Base-by-base conservation (phyloP, 1,140 invertebrate genomes). In the Linepithema humile region DNA sequence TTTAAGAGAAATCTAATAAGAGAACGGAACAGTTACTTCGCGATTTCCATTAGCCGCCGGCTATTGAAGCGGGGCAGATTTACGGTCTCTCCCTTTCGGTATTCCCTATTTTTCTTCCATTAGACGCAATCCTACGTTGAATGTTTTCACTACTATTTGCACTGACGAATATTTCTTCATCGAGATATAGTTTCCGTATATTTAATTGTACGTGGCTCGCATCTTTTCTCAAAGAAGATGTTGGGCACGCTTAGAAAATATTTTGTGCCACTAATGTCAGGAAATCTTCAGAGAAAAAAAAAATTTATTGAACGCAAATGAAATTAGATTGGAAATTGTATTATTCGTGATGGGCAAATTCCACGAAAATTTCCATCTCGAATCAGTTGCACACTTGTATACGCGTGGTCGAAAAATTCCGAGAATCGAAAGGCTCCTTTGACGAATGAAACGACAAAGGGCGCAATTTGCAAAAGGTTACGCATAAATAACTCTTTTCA, bases 61-160 rank as follows among this genome's bases (percentile, higher is more conserved):
- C 73, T 64, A 75, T 75, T 75, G 57, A 75, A 75, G 73, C 29
- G 57, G n/a, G 40, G 73, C 73, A 75, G 73, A 75, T 75, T 75
- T 75, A 62, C 57, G 48, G 7, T 15, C 57, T 53, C 15, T 64
- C 32, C n/a, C 45, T 38, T 84, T 59, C 48, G 57, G 73, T 70
- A 29, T 77, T 60, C 55, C 83, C 17, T 87, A 83, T 72, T 67
- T 84, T 65, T 84, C 72, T 73, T 62, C 69, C 75, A 70, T 83
- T 80, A 75, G 26, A 62, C 38, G 29, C 57, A 20, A 62, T 35
- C 20, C 57, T 20, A n/a, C 7, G n/a, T 1, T 48, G 38, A 48
- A 35, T 62, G 40, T 75, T 75, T 75, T 62, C 20, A 12, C 29
- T 62, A 35, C 57, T 62, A 35, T 75, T 75, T 75, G 40, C 57